Conservation (phyloP, 2,797 vertebrate genomes). For the Sphenodon punctatus region DNA sequence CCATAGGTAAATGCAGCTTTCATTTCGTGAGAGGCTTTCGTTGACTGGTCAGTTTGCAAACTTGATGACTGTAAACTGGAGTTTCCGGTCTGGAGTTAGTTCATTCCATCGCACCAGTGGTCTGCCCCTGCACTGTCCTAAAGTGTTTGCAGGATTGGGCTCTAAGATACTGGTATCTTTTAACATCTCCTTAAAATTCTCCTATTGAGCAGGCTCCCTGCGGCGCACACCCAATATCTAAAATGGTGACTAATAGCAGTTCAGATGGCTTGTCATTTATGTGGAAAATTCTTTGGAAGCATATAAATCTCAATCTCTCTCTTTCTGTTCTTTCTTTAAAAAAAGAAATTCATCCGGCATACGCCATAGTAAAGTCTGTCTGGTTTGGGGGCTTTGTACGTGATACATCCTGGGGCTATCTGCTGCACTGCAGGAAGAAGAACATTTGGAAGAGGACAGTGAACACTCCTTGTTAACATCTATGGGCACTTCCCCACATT, state of each 20-base stretch:
- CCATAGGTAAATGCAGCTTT: no score
- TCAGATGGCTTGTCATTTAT: not conserved
- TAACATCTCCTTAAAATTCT: not conserved
- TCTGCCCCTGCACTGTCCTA: no score
- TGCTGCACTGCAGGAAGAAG: not conserved
- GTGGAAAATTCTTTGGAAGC: not conserved
- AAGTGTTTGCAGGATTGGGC: not conserved
- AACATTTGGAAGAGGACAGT: not conserved
- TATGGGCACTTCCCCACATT: no score
- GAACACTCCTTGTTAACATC: not conserved
- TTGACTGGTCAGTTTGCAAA: no score
- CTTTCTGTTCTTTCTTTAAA: not conserved
- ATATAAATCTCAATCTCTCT: not conserved
- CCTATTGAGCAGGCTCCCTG: not conserved
- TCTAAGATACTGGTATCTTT: not conserved
- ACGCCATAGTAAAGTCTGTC: fast-evolving
- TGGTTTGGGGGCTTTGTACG: not conserved
- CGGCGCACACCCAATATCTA: fast-evolving
- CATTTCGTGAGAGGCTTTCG: no score
- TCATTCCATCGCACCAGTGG: not conserved
- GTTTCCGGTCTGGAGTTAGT: no score
- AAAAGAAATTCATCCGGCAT: not conserved
- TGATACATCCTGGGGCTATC: not conserved
- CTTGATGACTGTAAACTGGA: no score
- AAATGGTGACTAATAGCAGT: not conserved